A percentile compares a stretch with the other conserved stretches of the same genome.
These are phyloP conservation scores for Hystrix cristata DNA, from an alignment of 2,113 vertebrate genomes.

Conservation along the genomic window DNA sequence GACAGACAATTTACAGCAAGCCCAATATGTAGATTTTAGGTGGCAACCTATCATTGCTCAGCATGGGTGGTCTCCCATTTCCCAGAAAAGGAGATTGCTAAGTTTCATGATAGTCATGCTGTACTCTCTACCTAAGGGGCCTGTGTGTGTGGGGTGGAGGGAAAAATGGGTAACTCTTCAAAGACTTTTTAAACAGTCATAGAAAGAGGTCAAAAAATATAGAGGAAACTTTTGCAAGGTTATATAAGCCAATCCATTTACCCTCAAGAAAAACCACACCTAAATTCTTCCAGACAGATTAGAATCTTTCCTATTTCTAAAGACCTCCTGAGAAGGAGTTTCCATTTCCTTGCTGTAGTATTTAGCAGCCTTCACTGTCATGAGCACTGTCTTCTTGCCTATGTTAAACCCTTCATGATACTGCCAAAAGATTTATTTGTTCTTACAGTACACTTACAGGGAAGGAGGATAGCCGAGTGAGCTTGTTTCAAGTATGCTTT, in stretches of 20 bases:
- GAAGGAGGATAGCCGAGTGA: slow-evolving; percentile 1
- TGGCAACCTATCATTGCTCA: slow-evolving; percentile 57
- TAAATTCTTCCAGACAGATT: slow-evolving; percentile 84
- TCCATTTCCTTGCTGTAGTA: slow-evolving; percentile 68
- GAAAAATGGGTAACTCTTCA: background rate
- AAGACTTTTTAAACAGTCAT: slow-evolving; percentile 63
- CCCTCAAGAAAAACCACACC: slow-evolving; percentile 83
- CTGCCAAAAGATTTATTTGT: slow-evolving; percentile 63
- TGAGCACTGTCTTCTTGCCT: slow-evolving; percentile 17
- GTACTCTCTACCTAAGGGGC: slow-evolving; percentile 61
- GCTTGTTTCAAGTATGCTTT: background rate
- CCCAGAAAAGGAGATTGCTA: slow-evolving; percentile 58
- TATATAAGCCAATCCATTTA: slow-evolving; percentile 75
- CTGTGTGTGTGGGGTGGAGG: background rate
- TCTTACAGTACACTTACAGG: background rate
- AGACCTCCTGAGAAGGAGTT: slow-evolving; percentile 83
- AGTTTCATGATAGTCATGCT: slow-evolving; percentile 45
- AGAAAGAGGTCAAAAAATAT: slow-evolving; percentile 71
- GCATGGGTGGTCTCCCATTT: slow-evolving; percentile 80
- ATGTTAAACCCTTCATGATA: slow-evolving; percentile 59
- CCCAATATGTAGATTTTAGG: slow-evolving; percentile 57
- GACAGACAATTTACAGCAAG: slow-evolving; percentile 54
- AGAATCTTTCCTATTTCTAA: slow-evolving; percentile 77
- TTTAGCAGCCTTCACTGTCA: slow-evolving; percentile 67
- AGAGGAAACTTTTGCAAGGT: slow-evolving; percentile 64